Conservation (phyloP, 2,888 invertebrate species). For the Chrysotoxum bicinctum region DNA sequence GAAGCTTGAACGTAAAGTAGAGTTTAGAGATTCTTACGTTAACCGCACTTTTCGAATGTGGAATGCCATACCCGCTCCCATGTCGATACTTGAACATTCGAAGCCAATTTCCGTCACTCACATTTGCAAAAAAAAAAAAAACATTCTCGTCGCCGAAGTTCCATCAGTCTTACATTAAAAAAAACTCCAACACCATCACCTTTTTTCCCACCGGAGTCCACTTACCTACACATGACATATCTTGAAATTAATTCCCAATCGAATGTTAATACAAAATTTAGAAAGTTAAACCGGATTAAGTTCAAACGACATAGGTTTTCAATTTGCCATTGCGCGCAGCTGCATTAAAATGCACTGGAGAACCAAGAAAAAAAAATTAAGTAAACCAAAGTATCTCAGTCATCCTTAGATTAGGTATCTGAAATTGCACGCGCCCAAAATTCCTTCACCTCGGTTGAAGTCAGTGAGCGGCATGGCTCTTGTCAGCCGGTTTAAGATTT, state of each 20-base stretch:
- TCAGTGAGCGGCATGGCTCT: not conserved
- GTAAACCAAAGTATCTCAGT: constrained; percentile 42
- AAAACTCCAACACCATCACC: not conserved
- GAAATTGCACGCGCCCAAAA: constrained; percentile 63
- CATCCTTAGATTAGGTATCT: constrained; percentile 51
- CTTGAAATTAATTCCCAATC: constrained; percentile 58
- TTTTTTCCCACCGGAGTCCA: constrained; percentile 17
- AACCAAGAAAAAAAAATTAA: constrained; percentile 6
- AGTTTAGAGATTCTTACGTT: too few species aligned
- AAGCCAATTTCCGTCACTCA: too few species aligned
- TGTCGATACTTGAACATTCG: too few species aligned
- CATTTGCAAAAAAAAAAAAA: too few species aligned
- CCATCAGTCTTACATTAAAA: constrained; percentile 12
- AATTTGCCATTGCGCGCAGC: constrained; percentile 34
- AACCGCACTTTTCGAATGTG: too few species aligned
- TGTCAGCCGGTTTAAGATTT: constrained; percentile 68
- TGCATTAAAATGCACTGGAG: not conserved
- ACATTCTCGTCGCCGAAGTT: not conserved
- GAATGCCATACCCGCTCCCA: too few species aligned
- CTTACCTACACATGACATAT: constrained; percentile 41
- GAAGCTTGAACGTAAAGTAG: too few species aligned
- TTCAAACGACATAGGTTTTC: not conserved
- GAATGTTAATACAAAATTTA: constrained; percentile 55
- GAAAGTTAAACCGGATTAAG: constrained; percentile 53
- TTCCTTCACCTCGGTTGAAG: constrained; percentile 14